phyloP scores from a whole-genome alignment of 2,113 vertebrate genomes.

The Dicentrarchus labrax region DNA sequence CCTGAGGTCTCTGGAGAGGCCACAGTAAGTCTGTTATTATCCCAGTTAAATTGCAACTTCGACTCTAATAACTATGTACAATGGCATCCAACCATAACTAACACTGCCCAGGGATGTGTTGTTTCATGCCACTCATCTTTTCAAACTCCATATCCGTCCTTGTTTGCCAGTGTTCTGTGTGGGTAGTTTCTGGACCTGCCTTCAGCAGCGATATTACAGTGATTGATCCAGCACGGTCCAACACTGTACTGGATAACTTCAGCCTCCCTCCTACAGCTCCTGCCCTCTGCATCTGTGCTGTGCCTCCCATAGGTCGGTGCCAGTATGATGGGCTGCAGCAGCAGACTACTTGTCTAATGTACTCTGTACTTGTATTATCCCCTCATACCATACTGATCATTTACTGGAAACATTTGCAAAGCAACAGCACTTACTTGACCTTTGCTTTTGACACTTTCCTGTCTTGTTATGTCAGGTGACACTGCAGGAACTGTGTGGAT shows the following conservation, averaged over 20 bases:
- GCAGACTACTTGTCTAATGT: constrained; percentile 1
- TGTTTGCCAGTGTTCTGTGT: constrained; percentile 84
- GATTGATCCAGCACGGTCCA: constrained; percentile 86
- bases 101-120: neutral
- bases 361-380: constrained; percentile 20
- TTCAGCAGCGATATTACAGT: constrained; percentile 86
- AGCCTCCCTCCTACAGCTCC: constrained; percentile 85
- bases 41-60: constrained; percentile 7
- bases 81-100: constrained; percentile 34
- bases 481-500: constrained; percentile 85
- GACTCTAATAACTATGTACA: constrained; percentile 37
- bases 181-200: constrained; percentile 84
- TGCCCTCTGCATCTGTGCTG: constrained; percentile 85
- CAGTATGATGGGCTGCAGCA: constrained; percentile 14
- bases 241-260: constrained; percentile 87
- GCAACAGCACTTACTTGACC: constrained; percentile 1
- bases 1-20: constrained; percentile 83
- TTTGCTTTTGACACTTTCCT: constrained; percentile 35
- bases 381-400: neutral
- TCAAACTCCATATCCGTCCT: constrained; percentile 41
- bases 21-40: constrained; percentile 75
- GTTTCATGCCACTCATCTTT: constrained; percentile 50
- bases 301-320: constrained; percentile 84
- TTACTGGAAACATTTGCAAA: constrained; percentile 24
- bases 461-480: constrained; percentile 74